Base-by-base conservation (phyloP, 2,113 vertebrate genomes). In the Thunnus maccoyii region DNA sequence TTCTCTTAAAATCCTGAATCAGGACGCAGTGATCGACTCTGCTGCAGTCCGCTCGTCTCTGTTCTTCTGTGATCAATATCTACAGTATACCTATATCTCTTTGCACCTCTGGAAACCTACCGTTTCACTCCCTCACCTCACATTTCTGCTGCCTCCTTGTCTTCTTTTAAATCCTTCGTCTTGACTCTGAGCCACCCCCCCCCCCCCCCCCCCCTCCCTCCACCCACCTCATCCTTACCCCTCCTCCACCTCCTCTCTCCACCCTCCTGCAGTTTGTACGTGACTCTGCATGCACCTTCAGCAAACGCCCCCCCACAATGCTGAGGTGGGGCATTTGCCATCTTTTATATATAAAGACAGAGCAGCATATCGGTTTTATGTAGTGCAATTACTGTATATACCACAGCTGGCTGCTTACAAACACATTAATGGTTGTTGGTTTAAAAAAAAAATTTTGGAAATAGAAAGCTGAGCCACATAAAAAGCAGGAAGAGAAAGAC, bases 211-310 rank as follows among this genome's bases (percentile, higher is more conserved):
- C 5, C 32, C 32, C 7, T 8, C 32, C 7, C 32, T 8, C 7
- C 32, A 1, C 7, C 32, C 32, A 4, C 36, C 1, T 8, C 36
- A 0, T 41, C 36, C 7, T 41, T 9, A 8, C 7, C 7, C 36
- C 36, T 41, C 36, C 36, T 41, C 36, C 9, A 7, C 63, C 2
- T 52, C 8, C 1, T 65, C 73, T 73, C 69, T 76, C 64, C 84
- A 71, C 75, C 76, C 83, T 66, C 48, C 84, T 79, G 87, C 87
- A 83, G 81, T 73, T 5, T 66, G 63, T 82, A 75, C 65, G 77
- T 92, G 76, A 86, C 84, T 90, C 69, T 85, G 73, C 87, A 87
- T 86, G 73, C 82, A 62, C 82, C 67, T 82, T 82, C 82, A 83
- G 63, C 80, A 69, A 81, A 68, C 76, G 47, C 14, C 57, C 41